A percentile compares a stretch with the other conserved stretches of the same genome.
phyloP scores from a whole-genome alignment of 2,888 invertebrate species.

The Cantharis flavilabris region DNA sequence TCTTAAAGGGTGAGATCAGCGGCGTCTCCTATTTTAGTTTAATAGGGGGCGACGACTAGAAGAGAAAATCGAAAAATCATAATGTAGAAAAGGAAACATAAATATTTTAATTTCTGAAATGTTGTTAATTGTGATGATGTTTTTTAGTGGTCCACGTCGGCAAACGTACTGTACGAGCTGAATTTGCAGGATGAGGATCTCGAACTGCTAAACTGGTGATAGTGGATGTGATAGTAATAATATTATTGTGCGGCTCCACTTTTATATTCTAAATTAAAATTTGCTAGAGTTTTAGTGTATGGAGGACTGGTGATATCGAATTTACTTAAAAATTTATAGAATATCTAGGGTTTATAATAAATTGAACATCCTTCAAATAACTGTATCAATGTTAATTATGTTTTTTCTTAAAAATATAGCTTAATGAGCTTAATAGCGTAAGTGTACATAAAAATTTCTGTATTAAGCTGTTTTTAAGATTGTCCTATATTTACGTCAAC shows the following conservation, averaged over 20 bases:
- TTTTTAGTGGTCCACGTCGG: slow-evolving; percentile 45
- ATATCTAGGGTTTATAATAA: slow-evolving; percentile 34
- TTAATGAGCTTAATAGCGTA: slow-evolving; percentile 50
- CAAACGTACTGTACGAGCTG: slow-evolving; percentile 37
- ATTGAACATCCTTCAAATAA: slow-evolving; percentile 36
- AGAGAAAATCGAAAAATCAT: background rate
- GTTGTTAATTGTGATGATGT: background rate
- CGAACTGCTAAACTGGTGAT: slow-evolving; percentile 22
- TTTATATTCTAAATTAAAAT: slow-evolving; percentile 33
- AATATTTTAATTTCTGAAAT: background rate
- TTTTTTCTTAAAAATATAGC: slow-evolving; percentile 42
- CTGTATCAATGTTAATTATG: slow-evolving; percentile 48
- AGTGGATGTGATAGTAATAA: slow-evolving; percentile 28
- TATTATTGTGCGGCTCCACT: slow-evolving; percentile 27
- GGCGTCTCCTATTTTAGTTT: too few relatives aligned
- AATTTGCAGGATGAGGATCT: slow-evolving; percentile 1
- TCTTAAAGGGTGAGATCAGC: too few relatives aligned
- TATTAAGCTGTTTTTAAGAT: slow-evolving; percentile 25
- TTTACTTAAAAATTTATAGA: slow-evolving; percentile 40
- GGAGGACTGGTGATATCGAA: slow-evolving; percentile 33
- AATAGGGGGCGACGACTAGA: too few relatives aligned
- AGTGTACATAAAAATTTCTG: slow-evolving; percentile 38
- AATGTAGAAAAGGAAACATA: background rate
- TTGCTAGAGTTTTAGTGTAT: slow-evolving; percentile 21
- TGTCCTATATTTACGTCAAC: slow-evolving; percentile 25